phyloP scores from a whole-genome alignment of 2,797 vertebrate species.

The Ataeniobius toweri region DNA sequence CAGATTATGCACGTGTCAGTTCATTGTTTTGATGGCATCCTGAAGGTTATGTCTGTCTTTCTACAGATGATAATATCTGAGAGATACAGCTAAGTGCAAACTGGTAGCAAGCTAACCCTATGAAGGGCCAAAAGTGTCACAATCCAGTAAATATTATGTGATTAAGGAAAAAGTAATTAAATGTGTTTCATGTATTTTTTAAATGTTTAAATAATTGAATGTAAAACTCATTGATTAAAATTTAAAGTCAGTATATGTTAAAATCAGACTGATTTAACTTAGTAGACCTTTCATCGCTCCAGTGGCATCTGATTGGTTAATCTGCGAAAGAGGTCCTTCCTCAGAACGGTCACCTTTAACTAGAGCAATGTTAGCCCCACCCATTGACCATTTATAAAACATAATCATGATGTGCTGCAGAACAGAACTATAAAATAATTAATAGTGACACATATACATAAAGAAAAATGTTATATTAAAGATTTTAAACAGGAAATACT shows the following conservation, averaged over 20 bases:
- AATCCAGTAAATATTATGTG: neutral
- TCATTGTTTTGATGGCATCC: constrained; percentile 36
- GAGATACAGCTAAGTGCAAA: constrained; percentile 8
- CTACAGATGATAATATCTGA: constrained; percentile 30
- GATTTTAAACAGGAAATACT: too few relatives aligned
- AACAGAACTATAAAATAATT: neutral
- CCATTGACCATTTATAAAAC: neutral
- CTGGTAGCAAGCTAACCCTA: constrained; percentile 6
- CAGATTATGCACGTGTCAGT: constrained; percentile 19
- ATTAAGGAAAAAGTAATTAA: neutral
- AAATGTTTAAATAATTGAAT: neutral
- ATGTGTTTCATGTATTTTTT: neutral
- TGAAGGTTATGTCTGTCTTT: constrained; percentile 34
- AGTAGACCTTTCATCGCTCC: neutral
- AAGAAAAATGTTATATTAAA: too few relatives aligned
- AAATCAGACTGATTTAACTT: neutral
- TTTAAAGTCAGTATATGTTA: neutral
- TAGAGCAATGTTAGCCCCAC: neutral
- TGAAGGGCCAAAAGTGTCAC: constrained; percentile 1
- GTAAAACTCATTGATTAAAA: neutral
- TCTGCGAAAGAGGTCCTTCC: neutral
- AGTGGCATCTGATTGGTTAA: neutral
- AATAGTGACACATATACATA: too few relatives aligned
- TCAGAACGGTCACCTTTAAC: neutral
- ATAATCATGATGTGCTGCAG: neutral